Percentiles rank a stretch among this genome's conserved stretches.
phyloP scores from a whole-genome alignment of 1,140 invertebrate genomes.

The Charaxes varanes region DNA sequence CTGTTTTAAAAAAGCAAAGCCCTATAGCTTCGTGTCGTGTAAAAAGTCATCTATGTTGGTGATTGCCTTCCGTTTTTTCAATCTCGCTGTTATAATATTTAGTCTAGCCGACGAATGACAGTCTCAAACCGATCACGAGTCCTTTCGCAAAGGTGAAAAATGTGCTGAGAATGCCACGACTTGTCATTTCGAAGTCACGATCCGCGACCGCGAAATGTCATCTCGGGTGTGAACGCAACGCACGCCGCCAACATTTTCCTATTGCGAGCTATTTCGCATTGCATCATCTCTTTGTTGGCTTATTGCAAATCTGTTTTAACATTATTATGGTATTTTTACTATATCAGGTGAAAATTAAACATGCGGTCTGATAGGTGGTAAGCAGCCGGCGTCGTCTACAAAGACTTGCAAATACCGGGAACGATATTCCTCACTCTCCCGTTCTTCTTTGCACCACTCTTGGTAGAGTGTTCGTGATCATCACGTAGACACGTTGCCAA shows the following conservation, averaged over 20 bases:
- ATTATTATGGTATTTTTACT: not conserved
- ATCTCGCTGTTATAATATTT: conserved; percentile 1
- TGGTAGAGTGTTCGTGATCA: too few relatives aligned
- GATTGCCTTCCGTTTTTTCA: too few relatives aligned
- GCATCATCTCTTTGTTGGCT: conserved; percentile 10
- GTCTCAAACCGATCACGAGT: conserved; percentile 63
- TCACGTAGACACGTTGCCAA: too few relatives aligned
- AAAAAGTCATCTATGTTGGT: too few relatives aligned
- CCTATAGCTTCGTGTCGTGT: too few relatives aligned
- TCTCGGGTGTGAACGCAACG: conserved; percentile 32
- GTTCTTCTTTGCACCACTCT: too few relatives aligned
- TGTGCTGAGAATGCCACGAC: conserved; percentile 67
- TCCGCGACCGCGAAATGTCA: conserved; percentile 32
- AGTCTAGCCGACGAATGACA: conserved; percentile 16
- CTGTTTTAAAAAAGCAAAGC: too few relatives aligned
- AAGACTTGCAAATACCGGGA: too few relatives aligned
- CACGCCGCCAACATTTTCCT: conserved; percentile 21
- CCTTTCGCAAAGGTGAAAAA: conserved; percentile 65
- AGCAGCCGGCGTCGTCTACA: too few relatives aligned
- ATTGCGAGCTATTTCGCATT: conserved; percentile 13
- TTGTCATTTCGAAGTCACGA: conserved; percentile 68
- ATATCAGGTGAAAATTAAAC: too few relatives aligned
- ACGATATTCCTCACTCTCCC: too few relatives aligned
- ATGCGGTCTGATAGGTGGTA: too few relatives aligned
- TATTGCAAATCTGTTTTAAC: conserved; percentile 10